Conservation (phyloP, 2,113 vertebrate genomes). For the Heterocephalus glaber region DNA sequence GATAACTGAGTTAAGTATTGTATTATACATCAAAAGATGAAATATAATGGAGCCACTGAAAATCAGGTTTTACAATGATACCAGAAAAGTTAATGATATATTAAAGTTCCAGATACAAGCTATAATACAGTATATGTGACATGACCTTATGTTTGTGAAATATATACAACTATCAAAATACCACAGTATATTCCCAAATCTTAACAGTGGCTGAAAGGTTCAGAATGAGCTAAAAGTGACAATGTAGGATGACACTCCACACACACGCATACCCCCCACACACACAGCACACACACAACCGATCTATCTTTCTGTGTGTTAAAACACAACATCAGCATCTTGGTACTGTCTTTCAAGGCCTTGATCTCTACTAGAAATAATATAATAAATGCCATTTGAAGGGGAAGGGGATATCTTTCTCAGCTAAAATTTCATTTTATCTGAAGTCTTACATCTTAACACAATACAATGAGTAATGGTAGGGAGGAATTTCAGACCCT, state of each 20-base stretch:
- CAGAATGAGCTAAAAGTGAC: constrained; percentile 16
- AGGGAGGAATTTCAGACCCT: constrained; percentile 20
- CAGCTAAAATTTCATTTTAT: constrained; percentile 50
- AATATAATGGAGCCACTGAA: not conserved
- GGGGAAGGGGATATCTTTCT: not conserved
- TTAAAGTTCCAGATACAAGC: not conserved
- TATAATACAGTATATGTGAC: not conserved
- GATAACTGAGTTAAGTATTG: not conserved
- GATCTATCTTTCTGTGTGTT: not conserved
- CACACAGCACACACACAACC: not conserved
- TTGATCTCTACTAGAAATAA: not conserved
- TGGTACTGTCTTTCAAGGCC: not conserved
- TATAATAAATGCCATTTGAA: constrained; percentile 1
- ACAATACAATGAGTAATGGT: constrained; percentile 29
- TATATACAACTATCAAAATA: not conserved
- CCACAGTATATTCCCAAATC: not conserved
- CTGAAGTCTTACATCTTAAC: constrained; percentile 36
- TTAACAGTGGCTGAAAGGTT: not conserved
- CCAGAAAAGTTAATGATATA: not conserved
- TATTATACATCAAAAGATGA: constrained; percentile 12
- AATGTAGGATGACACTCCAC: not conserved
- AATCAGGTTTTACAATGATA: constrained; percentile 21
- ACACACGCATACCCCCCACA: not conserved
- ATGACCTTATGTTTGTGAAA: not conserved
- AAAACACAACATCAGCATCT: not conserved